A percentile compares a stretch with the other conserved stretches of the same genome.
Conservation (phyloP, 2,888 invertebrate genomes). For the Mamestra brassicae region DNA sequence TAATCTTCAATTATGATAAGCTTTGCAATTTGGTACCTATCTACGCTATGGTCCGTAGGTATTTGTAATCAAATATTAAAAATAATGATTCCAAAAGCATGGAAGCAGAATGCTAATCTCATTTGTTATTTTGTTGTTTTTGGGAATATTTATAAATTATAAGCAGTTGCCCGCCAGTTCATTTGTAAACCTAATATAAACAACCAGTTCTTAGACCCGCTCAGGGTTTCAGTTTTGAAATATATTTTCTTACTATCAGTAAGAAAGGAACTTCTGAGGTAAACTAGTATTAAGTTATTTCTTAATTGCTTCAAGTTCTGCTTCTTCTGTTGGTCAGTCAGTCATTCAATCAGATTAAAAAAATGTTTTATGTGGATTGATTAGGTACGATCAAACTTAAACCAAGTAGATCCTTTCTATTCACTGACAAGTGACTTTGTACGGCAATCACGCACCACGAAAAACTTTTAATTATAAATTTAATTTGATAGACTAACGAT, state of each 20-base stretch:
- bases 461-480: neutral
- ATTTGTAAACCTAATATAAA: conserved; percentile 14
- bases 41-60: neutral
- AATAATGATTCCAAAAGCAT: conserved; percentile 3
- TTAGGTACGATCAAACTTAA: neutral
- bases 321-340: neutral
- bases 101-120: conserved; percentile 15
- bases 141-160: conserved; percentile 4
- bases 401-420: no score
- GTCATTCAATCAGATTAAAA: neutral
- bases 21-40: conserved; percentile 3
- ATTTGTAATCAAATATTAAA: conserved; percentile 41
- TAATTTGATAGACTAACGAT: no score
- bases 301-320: neutral
- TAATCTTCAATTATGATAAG: conserved; percentile 46
- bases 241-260: neutral
- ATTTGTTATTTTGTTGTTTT: neutral
- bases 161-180: neutral
- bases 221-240: neutral
- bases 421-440: no score
- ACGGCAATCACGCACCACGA: no score
- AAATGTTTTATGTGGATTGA: no score
- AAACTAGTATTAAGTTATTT: no score
- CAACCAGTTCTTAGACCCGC: neutral
- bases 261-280: no score